phyloP scores from a whole-genome alignment of 2,113 vertebrate genomes.

The Rhinogobius similis region DNA sequence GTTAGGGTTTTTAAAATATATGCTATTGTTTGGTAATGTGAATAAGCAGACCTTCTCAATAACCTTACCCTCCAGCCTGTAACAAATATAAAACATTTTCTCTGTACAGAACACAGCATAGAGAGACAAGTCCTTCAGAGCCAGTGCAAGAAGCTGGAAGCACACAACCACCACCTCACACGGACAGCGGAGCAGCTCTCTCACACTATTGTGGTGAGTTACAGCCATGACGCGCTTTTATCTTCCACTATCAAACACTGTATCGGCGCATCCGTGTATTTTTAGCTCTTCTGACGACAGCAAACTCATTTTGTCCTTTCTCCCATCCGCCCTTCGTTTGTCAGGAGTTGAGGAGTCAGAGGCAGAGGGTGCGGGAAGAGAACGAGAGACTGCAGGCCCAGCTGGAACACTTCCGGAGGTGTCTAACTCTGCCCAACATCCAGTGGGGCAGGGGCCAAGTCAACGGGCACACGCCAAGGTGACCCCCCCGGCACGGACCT shows the following conservation, averaged over 20 bases:
- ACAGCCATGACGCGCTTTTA: neutral
- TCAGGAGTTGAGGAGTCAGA: constrained; percentile 91
- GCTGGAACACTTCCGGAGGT: constrained; percentile 97
- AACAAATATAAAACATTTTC: too few relatives aligned
- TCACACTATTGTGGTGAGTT: constrained; percentile 91
- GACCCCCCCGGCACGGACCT: constrained; percentile 25
- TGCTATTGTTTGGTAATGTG: too few relatives aligned
- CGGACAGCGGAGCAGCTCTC: constrained; percentile 93
- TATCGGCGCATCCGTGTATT: neutral
- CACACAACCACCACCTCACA: constrained; percentile 91
- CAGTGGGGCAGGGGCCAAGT: constrained; percentile 90
- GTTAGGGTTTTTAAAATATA: too few relatives aligned
- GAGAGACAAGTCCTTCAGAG: constrained; percentile 93
- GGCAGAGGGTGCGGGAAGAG: constrained; percentile 91
- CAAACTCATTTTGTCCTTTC: neutral
- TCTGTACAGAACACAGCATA: constrained; percentile 85
- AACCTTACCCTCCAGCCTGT: too few relatives aligned
- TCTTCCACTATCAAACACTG: neutral
- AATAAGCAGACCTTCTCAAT: too few relatives aligned
- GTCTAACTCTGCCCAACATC: constrained; percentile 90
- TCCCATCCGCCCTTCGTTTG: neutral
- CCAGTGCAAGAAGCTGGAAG: constrained; percentile 92
- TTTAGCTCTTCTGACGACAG: neutral
- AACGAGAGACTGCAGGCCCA: constrained; percentile 93
- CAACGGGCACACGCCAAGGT: constrained; percentile 90